These are phyloP conservation scores for Ectropis crepuscularia DNA, from an alignment of 2,888 invertebrate species.

Conservation along the genomic window DNA sequence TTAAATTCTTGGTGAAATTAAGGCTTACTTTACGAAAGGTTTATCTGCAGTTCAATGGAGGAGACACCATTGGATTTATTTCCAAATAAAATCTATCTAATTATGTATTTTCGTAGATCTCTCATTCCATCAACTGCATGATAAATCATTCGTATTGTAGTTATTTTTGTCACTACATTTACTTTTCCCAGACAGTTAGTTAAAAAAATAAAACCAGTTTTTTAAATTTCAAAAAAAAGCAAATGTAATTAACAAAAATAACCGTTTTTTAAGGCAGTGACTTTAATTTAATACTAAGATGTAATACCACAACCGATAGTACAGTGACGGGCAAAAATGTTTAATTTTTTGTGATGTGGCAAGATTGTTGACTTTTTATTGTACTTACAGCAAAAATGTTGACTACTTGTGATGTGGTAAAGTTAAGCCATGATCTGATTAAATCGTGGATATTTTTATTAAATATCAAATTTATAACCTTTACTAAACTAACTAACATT, in stretches of 20 bases:
- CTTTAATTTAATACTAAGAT: constrained; percentile 29
- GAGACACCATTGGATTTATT: not conserved
- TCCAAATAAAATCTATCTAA: not conserved
- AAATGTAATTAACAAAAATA: constrained; percentile 84
- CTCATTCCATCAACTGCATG: not conserved
- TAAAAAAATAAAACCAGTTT: constrained; percentile 76
- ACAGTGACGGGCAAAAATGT: constrained; percentile 22
- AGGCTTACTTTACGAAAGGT: constrained; percentile 28
- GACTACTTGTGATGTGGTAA: no score
- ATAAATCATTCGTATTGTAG: constrained; percentile 28
- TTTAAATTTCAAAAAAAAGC: constrained; percentile 68
- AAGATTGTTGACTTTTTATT: not conserved
- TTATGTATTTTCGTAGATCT: not conserved
- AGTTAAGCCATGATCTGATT: no score
- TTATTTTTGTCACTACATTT: constrained; percentile 80
- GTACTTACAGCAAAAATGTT: no score
- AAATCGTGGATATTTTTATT: no score
- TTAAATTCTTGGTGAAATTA: constrained; percentile 12
- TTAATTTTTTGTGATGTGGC: not conserved
- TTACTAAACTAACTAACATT: no score
- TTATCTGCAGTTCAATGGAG: not conserved
- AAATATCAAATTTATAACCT: no score
- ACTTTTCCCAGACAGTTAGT: constrained; percentile 81
- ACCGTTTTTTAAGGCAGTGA: constrained; percentile 48
- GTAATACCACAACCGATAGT: constrained; percentile 35